Evolutionary conservation across 2,113 vertebrate genomes (phyloP).

Genomic region (Vidua chalybeata): DNA sequence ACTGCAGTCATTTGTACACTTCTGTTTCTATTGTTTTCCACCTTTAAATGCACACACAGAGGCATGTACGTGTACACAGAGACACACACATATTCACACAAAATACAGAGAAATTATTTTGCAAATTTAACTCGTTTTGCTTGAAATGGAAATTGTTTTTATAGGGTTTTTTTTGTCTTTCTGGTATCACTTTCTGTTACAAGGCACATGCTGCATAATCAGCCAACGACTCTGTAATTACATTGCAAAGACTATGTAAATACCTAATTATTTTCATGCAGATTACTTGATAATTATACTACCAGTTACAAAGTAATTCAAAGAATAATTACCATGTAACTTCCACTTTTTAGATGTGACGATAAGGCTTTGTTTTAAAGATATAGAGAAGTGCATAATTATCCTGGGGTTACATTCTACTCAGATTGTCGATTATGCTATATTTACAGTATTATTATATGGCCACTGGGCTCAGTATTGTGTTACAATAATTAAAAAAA

Average conservation of each 20-base stretch:
- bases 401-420: slow-evolving; percentile 58
- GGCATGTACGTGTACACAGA: not conserved
- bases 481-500: slow-evolving; percentile 23
- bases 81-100: rapidly evolving
- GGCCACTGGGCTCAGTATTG: slow-evolving; percentile 61
- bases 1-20: not conserved
- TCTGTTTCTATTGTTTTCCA: not conserved
- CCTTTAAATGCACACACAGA: not conserved
- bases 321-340: slow-evolving; percentile 79
- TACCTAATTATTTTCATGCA: slow-evolving; percentile 85
- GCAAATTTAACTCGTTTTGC: slow-evolving; percentile 38
- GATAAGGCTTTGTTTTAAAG: slow-evolving; percentile 78
- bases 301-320: slow-evolving; percentile 81
- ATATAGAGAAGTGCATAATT: slow-evolving; percentile 74
- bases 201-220: slow-evolving; percentile 75
- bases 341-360: slow-evolving; percentile 73
- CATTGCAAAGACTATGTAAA: slow-evolving; percentile 81
- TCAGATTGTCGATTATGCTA: slow-evolving; percentile 67
- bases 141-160: slow-evolving; percentile 57
- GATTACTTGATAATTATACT: slow-evolving; percentile 85
- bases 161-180: slow-evolving; percentile 48
- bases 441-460: slow-evolving; percentile 54
- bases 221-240: slow-evolving; percentile 80
- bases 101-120: not conserved
- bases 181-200: slow-evolving; percentile 79